Percentiles rank a stretch among this genome's conserved stretches.
Conservation (phyloP, 1,140 invertebrate species). For the Gryllus bimaculatus region DNA sequence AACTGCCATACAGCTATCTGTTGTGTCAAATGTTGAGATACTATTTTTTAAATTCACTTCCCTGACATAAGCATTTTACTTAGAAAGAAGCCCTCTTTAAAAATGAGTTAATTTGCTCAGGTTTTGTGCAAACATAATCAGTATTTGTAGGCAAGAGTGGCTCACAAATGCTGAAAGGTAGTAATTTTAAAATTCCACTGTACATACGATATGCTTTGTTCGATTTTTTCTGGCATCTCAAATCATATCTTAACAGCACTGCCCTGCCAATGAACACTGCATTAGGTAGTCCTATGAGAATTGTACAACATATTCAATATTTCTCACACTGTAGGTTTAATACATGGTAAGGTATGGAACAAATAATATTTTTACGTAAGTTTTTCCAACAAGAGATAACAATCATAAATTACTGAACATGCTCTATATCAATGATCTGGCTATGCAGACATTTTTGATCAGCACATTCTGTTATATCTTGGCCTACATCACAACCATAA, state of each 20-base stretch:
- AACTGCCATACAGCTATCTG: conserved; percentile 3
- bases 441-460: background rate
- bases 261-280: background rate
- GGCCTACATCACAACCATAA: background rate
- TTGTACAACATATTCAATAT: background rate
- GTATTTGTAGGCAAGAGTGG: conserved; percentile 3
- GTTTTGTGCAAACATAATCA: conserved; percentile 1
- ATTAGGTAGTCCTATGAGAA: background rate
- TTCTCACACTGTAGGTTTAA: background rate
- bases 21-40: background rate
- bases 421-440: too few species aligned
- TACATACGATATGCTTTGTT: conserved; percentile 1
- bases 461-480: background rate
- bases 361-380: background rate
- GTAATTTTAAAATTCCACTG: background rate
- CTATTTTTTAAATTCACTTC: background rate
- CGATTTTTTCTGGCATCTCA: background rate
- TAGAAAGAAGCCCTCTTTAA: conserved; percentile 4
- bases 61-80: background rate
- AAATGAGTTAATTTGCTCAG: background rate
- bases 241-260: background rate
- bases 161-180: conserved; percentile 4
- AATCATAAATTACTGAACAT: too few species aligned
- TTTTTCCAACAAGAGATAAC: too few species aligned
- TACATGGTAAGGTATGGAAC: background rate